Evolutionary conservation across 2,888 invertebrate species (phyloP).

Genomic region (Gymnosoma rotundatum): DNA sequence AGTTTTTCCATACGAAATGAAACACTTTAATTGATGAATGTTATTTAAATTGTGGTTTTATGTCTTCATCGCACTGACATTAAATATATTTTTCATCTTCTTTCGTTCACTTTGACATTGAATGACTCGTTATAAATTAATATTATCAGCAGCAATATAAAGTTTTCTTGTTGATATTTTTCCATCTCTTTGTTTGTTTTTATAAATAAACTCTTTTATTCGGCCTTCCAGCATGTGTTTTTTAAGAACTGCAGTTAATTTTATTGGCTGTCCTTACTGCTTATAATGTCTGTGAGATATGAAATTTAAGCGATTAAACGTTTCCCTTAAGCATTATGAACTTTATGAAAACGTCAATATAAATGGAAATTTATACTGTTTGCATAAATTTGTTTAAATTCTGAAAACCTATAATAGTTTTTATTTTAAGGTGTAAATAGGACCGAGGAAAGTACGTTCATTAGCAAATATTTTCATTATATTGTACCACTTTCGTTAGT

Average conservation of each 20-base stretch:
- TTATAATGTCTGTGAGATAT: not conserved
- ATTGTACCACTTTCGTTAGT: too few species aligned
- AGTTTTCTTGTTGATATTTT: constrained; percentile 23
- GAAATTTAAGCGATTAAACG: too few species aligned
- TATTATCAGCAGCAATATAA: constrained; percentile 32
- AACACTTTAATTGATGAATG: constrained; percentile 25
- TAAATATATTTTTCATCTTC: constrained; percentile 27
- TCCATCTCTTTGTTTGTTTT: constrained; percentile 12
- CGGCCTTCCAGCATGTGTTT: not conserved
- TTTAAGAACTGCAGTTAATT: not conserved
- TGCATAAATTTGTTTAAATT: too few species aligned
- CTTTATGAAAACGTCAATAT: too few species aligned
- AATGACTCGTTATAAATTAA: constrained; percentile 49
- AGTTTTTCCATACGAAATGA: constrained; percentile 40
- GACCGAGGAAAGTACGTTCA: too few species aligned
- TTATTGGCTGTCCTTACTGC: not conserved
- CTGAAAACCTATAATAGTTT: too few species aligned
- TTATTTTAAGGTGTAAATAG: too few species aligned
- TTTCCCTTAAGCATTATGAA: too few species aligned
- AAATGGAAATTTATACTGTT: too few species aligned
- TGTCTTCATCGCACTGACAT: constrained; percentile 22
- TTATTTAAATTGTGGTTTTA: constrained; percentile 53
- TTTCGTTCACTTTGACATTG: constrained; percentile 44
- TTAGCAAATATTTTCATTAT: too few species aligned
- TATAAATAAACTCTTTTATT: constrained; percentile 10